These are phyloP conservation scores for Clarias laeviceps DNA, from an alignment of 2,797 vertebrate species.

Conservation along the genomic window DNA sequence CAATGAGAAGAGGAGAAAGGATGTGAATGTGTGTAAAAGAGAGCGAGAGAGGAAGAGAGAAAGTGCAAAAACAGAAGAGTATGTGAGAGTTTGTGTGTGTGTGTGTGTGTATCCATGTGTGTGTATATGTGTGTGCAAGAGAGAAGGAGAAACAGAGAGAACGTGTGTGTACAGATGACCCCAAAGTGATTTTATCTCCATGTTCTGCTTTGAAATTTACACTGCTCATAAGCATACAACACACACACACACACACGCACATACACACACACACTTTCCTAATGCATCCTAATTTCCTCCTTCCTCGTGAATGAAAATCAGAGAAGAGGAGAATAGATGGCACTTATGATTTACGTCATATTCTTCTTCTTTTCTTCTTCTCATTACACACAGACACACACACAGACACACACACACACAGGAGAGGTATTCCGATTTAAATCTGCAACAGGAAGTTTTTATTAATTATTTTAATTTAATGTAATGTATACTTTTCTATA, in stretches of 20 bases:
- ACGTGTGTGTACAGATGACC: neutral
- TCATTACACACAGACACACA: neutral
- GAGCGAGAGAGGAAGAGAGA: neutral
- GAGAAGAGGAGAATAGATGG: neutral
- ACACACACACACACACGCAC: neutral
- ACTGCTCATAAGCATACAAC: neutral
- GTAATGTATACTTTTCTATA: too few species aligned
- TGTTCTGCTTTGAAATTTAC: constrained; percentile 14
- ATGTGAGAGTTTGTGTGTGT: neutral
- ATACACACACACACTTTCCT: neutral
- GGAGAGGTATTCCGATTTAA: neutral
- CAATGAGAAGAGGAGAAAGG: neutral
- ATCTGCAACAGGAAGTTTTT: neutral
- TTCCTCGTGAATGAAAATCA: constrained; percentile 12
- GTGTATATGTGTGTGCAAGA: neutral
- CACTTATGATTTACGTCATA: neutral
- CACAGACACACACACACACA: constrained; percentile 3
- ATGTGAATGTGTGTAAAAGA: neutral
- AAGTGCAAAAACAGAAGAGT: too few species aligned
- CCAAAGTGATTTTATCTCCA: neutral
- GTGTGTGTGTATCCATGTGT: neutral
- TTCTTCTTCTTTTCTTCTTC: neutral
- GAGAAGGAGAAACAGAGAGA: neutral
- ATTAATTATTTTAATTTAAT: neutral
- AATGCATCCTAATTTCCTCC: constrained; percentile 17